Conservation (phyloP, 2,113 vertebrate genomes). For the Tychaedon coryphoeus region DNA sequence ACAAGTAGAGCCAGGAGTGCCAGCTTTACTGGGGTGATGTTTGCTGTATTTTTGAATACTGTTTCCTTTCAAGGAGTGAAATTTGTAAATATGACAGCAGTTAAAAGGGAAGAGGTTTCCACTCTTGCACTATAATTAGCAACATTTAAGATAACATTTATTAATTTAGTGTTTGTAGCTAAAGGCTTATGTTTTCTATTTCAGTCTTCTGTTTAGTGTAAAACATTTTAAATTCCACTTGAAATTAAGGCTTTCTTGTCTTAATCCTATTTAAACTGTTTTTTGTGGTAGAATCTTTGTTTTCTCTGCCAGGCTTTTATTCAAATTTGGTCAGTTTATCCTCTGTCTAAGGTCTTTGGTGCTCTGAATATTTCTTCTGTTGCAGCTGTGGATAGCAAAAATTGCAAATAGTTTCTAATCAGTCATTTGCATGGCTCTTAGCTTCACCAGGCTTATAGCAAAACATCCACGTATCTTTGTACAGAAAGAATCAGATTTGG, state of each 20-base stretch:
- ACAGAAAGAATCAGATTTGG: neutral
- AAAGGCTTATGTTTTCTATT: neutral
- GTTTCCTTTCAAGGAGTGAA: neutral
- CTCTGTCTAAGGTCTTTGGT: neutral
- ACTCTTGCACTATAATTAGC: neutral
- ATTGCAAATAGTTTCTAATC: neutral
- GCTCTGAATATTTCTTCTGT: neutral
- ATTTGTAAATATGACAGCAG: neutral
- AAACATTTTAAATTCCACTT: constrained; percentile 7
- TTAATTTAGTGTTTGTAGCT: neutral
- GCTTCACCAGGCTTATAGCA: neutral
- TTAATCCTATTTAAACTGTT: neutral
- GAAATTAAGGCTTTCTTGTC: neutral
- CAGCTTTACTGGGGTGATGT: neutral
- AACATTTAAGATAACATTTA: neutral
- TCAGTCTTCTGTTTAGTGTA: neutral
- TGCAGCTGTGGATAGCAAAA: neutral
- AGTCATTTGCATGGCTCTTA: neutral
- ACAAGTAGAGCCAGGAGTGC: neutral
- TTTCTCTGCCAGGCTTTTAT: neutral
- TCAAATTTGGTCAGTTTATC: neutral
- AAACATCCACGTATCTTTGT: neutral
- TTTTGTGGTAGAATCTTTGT: neutral
- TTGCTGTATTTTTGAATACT: neutral
- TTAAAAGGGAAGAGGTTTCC: neutral